Evolutionary conservation across 1,140 invertebrate species (phyloP).

Genomic region (Hestina assimilis): DNA sequence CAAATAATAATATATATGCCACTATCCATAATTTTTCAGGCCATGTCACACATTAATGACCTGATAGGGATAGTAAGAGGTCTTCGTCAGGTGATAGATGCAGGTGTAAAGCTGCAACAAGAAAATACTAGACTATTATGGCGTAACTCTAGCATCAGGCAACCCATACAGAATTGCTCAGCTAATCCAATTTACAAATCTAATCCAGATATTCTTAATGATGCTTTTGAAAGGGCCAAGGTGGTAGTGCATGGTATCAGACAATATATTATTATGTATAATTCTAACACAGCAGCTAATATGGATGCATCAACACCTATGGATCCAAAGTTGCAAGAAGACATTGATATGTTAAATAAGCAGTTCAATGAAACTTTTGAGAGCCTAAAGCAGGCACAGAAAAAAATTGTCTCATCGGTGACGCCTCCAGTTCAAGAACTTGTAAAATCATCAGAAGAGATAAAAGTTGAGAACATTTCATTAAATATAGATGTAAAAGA

Average conservation of each 20-base stretch:
- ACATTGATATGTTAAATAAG: slow-evolving; percentile 65
- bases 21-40: slow-evolving; percentile 42
- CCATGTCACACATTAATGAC: slow-evolving; percentile 81
- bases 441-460: slow-evolving; percentile 36
- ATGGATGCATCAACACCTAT: slow-evolving; percentile 36
- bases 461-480: slow-evolving; percentile 21
- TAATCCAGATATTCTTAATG: slow-evolving; percentile 45
- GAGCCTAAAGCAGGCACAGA: slow-evolving; percentile 49
- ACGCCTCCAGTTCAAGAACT: slow-evolving; percentile 33
- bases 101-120: slow-evolving; percentile 79
- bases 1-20: neutral
- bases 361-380: slow-evolving; percentile 72
- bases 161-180: slow-evolving; percentile 65
- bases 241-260: slow-evolving; percentile 63
- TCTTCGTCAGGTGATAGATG: slow-evolving; percentile 80
- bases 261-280: slow-evolving; percentile 56
- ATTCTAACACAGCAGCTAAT: slow-evolving; percentile 46
- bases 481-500: slow-evolving; percentile 3
- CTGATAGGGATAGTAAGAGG: slow-evolving; percentile 81
- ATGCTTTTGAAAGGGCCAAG: slow-evolving; percentile 53
- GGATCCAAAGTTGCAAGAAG: slow-evolving; percentile 58
- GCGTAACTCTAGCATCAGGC: slow-evolving; percentile 81
- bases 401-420: slow-evolving; percentile 13
- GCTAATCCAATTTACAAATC: slow-evolving; percentile 58
- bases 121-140: slow-evolving; percentile 78